phyloP scores from a whole-genome alignment of 2,797 vertebrate genomes.

The Darevskia nairensis region DNA sequence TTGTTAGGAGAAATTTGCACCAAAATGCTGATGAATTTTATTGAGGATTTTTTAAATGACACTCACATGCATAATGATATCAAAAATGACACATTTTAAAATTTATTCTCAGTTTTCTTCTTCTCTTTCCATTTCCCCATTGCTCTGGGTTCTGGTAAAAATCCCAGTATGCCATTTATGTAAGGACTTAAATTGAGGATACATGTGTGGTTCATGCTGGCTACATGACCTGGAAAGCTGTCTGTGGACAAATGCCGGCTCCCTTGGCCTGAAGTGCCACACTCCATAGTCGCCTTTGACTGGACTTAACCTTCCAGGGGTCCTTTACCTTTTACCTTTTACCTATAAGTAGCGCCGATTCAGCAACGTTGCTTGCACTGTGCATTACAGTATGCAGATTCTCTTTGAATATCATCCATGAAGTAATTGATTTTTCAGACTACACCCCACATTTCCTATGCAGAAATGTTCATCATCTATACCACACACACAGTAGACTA shows the following conservation, averaged over 20 bases:
- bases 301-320: too few relatives aligned
- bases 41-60: too few relatives aligned
- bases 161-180: background rate
- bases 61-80: background rate
- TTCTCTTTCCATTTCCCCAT: background rate
- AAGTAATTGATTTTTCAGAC: slow-evolving; percentile 44
- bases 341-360: slow-evolving; percentile 11
- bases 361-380: slow-evolving; percentile 31
- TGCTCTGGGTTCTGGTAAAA: background rate
- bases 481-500: background rate
- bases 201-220: background rate
- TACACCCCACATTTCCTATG: background rate
- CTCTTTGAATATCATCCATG: slow-evolving; percentile 23
- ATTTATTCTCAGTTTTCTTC: background rate
- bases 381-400: slow-evolving; percentile 8
- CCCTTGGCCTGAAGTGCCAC: too few relatives aligned
- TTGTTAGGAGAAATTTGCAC: too few relatives aligned
- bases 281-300: too few relatives aligned
- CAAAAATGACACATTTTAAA: background rate
- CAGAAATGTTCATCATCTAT: slow-evolving; percentile 26
- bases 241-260: too few relatives aligned
- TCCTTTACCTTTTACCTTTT: background rate
- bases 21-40: too few relatives aligned
- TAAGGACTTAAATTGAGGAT: background rate
- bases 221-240: too few relatives aligned